phyloP scores from a whole-genome alignment of 1,140 invertebrate species.

The Acromyrmex echinatior region DNA sequence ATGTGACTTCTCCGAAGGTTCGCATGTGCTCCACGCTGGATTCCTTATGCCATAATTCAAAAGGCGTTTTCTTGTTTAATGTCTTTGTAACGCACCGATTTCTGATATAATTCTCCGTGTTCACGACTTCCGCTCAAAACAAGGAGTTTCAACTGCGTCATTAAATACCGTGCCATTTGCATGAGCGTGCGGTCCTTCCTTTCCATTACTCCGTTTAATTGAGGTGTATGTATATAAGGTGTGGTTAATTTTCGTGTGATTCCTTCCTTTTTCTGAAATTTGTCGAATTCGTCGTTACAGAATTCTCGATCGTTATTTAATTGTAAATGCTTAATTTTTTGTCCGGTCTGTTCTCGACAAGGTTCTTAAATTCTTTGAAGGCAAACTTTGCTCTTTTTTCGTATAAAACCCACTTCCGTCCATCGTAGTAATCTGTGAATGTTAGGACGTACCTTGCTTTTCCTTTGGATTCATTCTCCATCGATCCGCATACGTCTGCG shows the following conservation, averaged over 20 bases:
- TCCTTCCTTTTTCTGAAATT: not conserved
- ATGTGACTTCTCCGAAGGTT: not conserved
- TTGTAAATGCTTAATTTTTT: not conserved
- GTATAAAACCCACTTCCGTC: not conserved
- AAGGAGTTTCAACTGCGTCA: not conserved
- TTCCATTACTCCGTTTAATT: too few relatives aligned
- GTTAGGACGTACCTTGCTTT: not conserved
- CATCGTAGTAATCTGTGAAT: not conserved
- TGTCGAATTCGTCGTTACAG: not conserved
- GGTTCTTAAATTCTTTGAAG: not conserved
- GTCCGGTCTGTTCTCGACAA: not conserved
- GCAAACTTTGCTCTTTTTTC: not conserved
- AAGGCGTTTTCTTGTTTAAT: not conserved
- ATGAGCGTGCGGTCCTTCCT: too few relatives aligned
- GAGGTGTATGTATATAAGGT: too few relatives aligned
- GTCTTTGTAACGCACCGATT: slow-evolving; percentile 22
- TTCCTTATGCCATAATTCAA: not conserved
- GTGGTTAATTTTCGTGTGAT: too few relatives aligned
- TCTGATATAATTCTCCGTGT: not conserved
- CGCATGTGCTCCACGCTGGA: not conserved
- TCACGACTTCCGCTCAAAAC: not conserved
- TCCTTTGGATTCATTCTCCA: not conserved
- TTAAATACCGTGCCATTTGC: not conserved
- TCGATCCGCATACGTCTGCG: not conserved
- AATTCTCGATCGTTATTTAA: not conserved